These are phyloP conservation scores for Catagonus wagneri DNA, from an alignment of 2,113 vertebrate species.

Conservation along the genomic window DNA sequence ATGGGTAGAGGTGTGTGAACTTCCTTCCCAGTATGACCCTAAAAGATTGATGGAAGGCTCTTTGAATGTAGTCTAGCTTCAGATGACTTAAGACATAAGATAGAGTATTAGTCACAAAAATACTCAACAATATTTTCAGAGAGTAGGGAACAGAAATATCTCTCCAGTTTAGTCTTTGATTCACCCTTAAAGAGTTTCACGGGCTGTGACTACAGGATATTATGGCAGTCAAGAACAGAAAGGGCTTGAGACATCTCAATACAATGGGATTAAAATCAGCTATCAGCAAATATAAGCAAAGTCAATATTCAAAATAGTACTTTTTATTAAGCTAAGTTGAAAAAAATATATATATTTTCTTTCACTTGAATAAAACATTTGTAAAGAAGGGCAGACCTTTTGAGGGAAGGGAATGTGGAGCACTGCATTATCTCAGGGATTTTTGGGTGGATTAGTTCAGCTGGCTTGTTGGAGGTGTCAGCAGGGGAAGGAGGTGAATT, in stretches of 20 bases:
- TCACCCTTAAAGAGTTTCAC: not conserved
- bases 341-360: not conserved
- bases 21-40: not conserved
- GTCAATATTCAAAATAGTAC: not conserved
- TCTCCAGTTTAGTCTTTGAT: not conserved
- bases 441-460: not conserved
- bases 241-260: not conserved
- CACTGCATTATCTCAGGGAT: not conserved
- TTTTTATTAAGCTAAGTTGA: constrained; percentile 18
- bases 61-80: not conserved
- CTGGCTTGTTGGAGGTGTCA: not conserved
- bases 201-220: not conserved
- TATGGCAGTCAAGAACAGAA: not conserved
- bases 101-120: constrained; percentile 16
- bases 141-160: not conserved
- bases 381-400: not conserved
- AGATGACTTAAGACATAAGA: not conserved
- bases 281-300: not conserved
- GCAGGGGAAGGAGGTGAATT: not conserved
- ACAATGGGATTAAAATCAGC: not conserved
- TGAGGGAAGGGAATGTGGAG: not conserved
- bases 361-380: constrained; percentile 30
- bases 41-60: not conserved
- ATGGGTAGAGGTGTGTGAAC: not conserved
- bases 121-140: constrained; percentile 33